phyloP scores from a whole-genome alignment of 2,888 invertebrate species.

The Drosophila kambysellisi region DNA sequence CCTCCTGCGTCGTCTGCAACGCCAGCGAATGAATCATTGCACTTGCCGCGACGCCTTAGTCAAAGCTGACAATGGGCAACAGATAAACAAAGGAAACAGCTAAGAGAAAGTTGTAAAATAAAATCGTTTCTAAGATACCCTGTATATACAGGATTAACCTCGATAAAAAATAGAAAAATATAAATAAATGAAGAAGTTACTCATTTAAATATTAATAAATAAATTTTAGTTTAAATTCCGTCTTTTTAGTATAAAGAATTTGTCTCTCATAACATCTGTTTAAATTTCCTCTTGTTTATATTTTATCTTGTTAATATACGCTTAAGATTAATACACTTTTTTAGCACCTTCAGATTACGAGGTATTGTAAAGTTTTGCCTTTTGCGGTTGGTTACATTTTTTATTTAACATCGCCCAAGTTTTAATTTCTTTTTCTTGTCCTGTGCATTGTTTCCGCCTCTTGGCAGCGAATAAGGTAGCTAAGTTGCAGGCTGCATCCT shows the following conservation, averaged over 20 bases:
- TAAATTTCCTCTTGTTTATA: not conserved
- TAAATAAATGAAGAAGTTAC: too few relatives aligned
- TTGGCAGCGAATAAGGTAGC: constrained; percentile 42
- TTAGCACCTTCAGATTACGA: constrained; percentile 30
- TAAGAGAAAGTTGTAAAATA: not conserved
- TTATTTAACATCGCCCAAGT: constrained; percentile 71
- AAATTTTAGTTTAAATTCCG: not conserved
- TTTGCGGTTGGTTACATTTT: constrained; percentile 46
- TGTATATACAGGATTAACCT: not conserved
- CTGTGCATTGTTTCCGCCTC: constrained; percentile 65
- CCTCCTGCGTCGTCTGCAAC: constrained; percentile 26
- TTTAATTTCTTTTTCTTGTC: constrained; percentile 72
- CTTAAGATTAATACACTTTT: constrained; percentile 21
- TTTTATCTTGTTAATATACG: not conserved
- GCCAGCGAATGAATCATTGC: constrained; percentile 55
- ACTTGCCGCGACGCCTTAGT: constrained; percentile 50
- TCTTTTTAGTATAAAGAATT: not conserved
- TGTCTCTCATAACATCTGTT: not conserved
- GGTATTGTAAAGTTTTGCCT: constrained; percentile 56
- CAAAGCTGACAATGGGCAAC: constrained; percentile 56
- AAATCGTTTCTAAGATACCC: constrained; percentile 20
- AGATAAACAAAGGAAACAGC: constrained; percentile 48
- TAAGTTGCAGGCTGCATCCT: constrained; percentile 36
- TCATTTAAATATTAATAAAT: not conserved
- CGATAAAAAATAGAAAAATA: not conserved